These are phyloP conservation scores for Perccottus glenii DNA, from an alignment of 2,113 vertebrate species.

Conservation along the genomic window DNA sequence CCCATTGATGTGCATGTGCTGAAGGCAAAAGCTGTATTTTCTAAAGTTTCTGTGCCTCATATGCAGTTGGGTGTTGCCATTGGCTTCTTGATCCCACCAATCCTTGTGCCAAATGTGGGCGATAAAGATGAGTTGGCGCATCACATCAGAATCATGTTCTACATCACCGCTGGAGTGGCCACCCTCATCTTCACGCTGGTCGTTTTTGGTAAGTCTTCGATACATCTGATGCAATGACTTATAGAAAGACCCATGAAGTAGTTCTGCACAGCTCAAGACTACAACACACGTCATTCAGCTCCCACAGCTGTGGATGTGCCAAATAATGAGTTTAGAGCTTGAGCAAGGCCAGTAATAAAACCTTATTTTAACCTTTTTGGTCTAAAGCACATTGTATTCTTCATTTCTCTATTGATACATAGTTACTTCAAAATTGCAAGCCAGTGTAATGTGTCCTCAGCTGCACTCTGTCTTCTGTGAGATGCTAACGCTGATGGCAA, in stretches of 20 bases:
- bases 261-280: not conserved
- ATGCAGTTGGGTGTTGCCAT: slow-evolving; percentile 87
- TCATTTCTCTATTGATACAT: too few species aligned
- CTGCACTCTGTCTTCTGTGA: too few species aligned
- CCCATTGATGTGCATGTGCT: not conserved
- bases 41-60: not conserved
- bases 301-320: slow-evolving; percentile 14
- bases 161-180: slow-evolving; percentile 87
- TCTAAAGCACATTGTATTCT: too few species aligned
- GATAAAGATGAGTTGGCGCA: slow-evolving; percentile 83
- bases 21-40: not conserved
- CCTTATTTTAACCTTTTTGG: too few species aligned
- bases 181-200: slow-evolving; percentile 90
- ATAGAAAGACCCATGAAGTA: not conserved
- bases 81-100: slow-evolving; percentile 92
- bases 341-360: too few species aligned
- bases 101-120: slow-evolving; percentile 89
- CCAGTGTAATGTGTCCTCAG: too few species aligned
- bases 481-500: too few species aligned
- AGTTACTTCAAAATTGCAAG: too few species aligned
- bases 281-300: slow-evolving; percentile 8
- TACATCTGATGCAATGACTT: not conserved
- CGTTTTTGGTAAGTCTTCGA: slow-evolving; percentile 83
- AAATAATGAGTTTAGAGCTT: not conserved
- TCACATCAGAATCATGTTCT: slow-evolving; percentile 94